Conservation (phyloP, 2,888 invertebrate genomes). For the Heliconius cydno region DNA sequence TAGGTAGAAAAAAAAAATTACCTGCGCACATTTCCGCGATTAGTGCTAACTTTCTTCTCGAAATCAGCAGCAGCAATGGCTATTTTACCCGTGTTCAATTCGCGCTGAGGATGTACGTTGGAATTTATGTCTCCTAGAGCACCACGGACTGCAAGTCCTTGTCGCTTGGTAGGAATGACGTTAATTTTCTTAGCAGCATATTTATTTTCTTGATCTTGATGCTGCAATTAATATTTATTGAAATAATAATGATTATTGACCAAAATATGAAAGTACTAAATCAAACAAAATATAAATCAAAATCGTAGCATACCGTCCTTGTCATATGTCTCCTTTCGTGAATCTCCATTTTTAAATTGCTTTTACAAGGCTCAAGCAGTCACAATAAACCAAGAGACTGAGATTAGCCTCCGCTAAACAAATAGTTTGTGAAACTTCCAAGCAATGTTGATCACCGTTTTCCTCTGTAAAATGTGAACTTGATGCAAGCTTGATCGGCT, state of each 20-base stretch:
- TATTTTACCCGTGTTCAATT: constrained; percentile 64
- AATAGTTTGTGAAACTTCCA: not conserved
- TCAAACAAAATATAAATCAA: constrained; percentile 4
- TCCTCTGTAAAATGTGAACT: not conserved
- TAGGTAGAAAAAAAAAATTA: constrained; percentile 54
- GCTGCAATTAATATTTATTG: constrained; percentile 55
- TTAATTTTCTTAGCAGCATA: constrained; percentile 63
- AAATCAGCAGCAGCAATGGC: constrained; percentile 66
- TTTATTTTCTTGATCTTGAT: constrained; percentile 74
- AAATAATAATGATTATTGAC: constrained; percentile 21
- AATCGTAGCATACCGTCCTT: constrained; percentile 59
- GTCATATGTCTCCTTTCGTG: constrained; percentile 62
- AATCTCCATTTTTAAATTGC: constrained; percentile 60
- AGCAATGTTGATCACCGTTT: constrained; percentile 4
- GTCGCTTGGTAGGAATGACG: constrained; percentile 61
- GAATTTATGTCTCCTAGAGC: constrained; percentile 74
- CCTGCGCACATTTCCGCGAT: constrained; percentile 61
- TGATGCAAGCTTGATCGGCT: constrained; percentile 37
- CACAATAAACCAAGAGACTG: constrained; percentile 12
- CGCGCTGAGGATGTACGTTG: constrained; percentile 69
- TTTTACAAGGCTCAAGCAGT: constrained; percentile 9
- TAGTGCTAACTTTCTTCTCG: constrained; percentile 68
- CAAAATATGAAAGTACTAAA: not conserved
- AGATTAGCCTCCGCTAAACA: constrained; percentile 12
- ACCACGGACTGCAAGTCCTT: constrained; percentile 66